Evolutionary conservation across 2,888 invertebrate genomes (phyloP), one percentile per base, ranked within the genome.

Genomic region (Lymantria monacha): DNA sequence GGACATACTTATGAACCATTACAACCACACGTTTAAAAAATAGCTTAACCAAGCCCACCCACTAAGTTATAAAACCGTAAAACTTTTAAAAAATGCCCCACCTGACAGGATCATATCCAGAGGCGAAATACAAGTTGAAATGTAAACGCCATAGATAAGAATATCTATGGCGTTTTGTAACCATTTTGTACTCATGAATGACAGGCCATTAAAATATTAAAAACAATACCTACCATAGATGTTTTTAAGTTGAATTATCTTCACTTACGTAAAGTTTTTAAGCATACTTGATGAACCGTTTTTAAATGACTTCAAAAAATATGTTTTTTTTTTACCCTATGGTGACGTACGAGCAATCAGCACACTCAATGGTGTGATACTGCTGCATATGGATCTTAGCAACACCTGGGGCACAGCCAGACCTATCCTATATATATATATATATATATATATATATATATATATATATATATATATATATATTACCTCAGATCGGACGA

Each of bases 151-250:
- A 46, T 46, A 57, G 66, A 66, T 66, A 66, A 36, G 40, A 44
- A 42, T 15, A 43, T 47, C 54, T 44, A 62, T 55, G 56, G 57
- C 45, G 54, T 54, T 59, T 52, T 46, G 15, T 38, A 13, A 22
- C 53, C 59, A 68, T 70, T 66, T n/a, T n/a, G n/a, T n/a, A 69
- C 53, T 73, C 66, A 68, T 51, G 41, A 42, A 51, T 48, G 67
- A 62, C 67, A 66, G 67, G 64, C 68, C 70, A 75, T 77, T 76
- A 70, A 61, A 72, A 70, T 66, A 64, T 69, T 68, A 57, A 72
- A 69, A 70, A 66, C 67, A 69, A 68, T 63, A 48, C n/a, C n/a
- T n/a, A n/a, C n/a, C n/a, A n/a, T n/a, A n/a, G 1, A 33, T 33
- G 22, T 8, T 33, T 33, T 33, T 33, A 33, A 3, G 9, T 33